phyloP scores from a whole-genome alignment of 1,140 invertebrate genomes.

The Arion vulgaris region DNA sequence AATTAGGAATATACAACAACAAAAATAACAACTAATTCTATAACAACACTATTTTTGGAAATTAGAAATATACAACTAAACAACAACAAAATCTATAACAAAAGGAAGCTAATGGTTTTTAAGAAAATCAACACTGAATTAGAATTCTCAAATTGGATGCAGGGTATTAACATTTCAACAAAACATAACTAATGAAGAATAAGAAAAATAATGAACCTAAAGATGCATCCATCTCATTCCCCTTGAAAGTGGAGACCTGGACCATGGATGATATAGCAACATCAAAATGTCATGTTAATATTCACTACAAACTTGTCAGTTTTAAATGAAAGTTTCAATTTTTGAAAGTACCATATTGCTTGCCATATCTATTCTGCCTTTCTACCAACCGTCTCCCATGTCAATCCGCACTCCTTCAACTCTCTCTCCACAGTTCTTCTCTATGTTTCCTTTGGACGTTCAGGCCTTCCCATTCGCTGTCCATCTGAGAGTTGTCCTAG shows the following conservation, averaged over 20 bases:
- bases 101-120: neutral
- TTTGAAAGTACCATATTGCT: no score
- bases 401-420: no score
- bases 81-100: neutral
- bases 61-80: neutral
- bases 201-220: slow-evolving; percentile 17
- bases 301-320: no score
- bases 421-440: no score
- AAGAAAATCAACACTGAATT: no score
- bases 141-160: neutral
- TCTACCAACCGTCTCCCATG: no score
- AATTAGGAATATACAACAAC: no score
- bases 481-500: no score
- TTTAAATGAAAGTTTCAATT: no score
- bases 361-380: no score
- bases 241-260: slow-evolving; percentile 4
- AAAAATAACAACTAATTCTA: neutral
- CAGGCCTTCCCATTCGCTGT: no score
- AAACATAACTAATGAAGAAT: neutral
- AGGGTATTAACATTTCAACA: neutral
- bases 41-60: neutral
- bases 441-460: no score
- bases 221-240: slow-evolving; percentile 18
- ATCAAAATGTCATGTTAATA: neutral
- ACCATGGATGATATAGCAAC: neutral